Conservation (phyloP, 2,113 vertebrate genomes). For the Promerops cafer region DNA sequence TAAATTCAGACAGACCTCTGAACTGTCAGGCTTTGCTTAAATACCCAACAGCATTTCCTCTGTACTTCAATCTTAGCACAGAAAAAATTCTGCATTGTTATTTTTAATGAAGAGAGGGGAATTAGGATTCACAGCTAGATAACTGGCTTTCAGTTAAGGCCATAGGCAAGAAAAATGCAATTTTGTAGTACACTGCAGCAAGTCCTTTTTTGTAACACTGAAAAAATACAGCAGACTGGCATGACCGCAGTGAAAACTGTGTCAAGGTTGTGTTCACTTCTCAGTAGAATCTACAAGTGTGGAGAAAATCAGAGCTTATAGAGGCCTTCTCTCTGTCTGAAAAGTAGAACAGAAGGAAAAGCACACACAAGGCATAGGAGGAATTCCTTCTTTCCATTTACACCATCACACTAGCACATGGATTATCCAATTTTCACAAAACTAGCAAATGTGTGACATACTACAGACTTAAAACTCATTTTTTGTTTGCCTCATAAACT, state of each 20-base stretch:
- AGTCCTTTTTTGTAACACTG: background rate
- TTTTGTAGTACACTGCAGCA: background rate
- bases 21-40: background rate
- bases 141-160: background rate
- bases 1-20: background rate
- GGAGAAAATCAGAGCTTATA: background rate
- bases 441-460: background rate
- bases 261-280: background rate
- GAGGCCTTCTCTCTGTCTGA: background rate
- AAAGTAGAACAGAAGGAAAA: background rate
- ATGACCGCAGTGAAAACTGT: background rate
- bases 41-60: background rate
- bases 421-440: background rate
- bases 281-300: background rate
- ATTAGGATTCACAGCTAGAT: background rate
- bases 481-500: background rate
- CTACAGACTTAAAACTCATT: background rate
- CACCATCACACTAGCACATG: fast-evolving
- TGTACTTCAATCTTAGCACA: background rate
- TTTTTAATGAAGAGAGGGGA: background rate
- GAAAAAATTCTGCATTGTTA: background rate
- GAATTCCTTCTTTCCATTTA: background rate
- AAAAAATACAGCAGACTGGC: background rate
- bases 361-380: background rate
- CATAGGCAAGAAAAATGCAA: background rate